Evolutionary conservation across 2,888 invertebrate species (phyloP).

Genomic region (Syrphus vitripennis): DNA sequence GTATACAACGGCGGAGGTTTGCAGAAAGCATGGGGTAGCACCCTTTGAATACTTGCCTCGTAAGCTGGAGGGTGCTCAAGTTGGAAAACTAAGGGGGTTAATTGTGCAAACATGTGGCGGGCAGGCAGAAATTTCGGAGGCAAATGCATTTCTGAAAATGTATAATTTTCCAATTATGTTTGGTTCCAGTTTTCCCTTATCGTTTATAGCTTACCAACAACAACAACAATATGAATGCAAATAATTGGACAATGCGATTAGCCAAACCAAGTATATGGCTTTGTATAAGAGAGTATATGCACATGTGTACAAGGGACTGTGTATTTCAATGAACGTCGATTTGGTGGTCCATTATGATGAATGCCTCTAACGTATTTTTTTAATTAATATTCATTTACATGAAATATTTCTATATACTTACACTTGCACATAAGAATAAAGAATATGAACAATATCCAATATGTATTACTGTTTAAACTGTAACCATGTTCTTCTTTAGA

Average conservation of each 20-base stretch:
- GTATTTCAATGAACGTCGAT: neutral
- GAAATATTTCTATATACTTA: neutral
- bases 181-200: neutral
- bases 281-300: neutral
- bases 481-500: too few species aligned
- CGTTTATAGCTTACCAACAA: neutral
- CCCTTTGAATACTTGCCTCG: slow-evolving; percentile 15
- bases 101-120: neutral
- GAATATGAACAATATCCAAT: neutral
- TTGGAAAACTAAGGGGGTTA: neutral
- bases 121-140: neutral
- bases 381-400: neutral
- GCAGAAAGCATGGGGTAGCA: neutral
- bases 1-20: neutral
- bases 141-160: neutral
- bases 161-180: neutral
- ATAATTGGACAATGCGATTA: slow-evolving; percentile 2
- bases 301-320: neutral
- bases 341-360: neutral
- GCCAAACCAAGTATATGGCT: neutral
- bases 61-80: slow-evolving; percentile 3
- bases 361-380: neutral
- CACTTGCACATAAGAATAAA: neutral
- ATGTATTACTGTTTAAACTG: too few species aligned
- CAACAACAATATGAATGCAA: neutral